Percentiles rank a stretch among this genome's conserved stretches.
Conservation (phyloP, 2,888 invertebrate genomes). For the Phlogophora meticulosa region DNA sequence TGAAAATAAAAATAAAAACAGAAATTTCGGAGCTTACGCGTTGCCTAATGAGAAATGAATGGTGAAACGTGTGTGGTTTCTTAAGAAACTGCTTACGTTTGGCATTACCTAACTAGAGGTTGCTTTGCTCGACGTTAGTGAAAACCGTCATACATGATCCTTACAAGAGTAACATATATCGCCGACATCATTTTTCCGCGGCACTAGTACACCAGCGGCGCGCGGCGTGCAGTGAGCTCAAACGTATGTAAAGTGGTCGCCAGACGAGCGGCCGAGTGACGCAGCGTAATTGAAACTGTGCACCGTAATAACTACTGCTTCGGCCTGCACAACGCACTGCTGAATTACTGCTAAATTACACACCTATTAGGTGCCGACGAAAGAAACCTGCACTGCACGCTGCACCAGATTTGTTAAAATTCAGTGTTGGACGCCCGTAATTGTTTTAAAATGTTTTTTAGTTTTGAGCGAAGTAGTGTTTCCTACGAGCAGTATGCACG, state of each 20-base stretch:
- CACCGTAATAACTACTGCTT: conserved; percentile 56
- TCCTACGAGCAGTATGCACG: conserved; percentile 1
- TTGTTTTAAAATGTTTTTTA: conserved; percentile 60
- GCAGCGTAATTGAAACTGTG: conserved; percentile 65
- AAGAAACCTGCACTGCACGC: conserved; percentile 44
- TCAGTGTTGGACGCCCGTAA: conserved; percentile 46
- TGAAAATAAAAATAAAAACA: no score
- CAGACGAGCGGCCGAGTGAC: conserved; percentile 48
- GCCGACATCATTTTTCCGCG: conserved; percentile 28
- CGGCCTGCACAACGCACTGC: conserved; percentile 58
- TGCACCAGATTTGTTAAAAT: conserved; percentile 57
- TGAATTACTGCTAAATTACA: conserved; percentile 64
- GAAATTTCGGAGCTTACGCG: no score
- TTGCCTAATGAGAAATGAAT: no score
- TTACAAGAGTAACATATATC: conserved; percentile 8
- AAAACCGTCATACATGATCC: neutral
- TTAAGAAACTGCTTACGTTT: no score
- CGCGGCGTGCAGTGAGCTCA: conserved; percentile 36
- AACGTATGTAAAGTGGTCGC: conserved; percentile 60
- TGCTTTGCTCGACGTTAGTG: no score
- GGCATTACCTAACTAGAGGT: no score
- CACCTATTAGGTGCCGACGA: conserved; percentile 54
- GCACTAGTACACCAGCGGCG: neutral
- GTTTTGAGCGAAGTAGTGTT: no score
- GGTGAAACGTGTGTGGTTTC: no score